Conservation (phyloP, 1,140 invertebrate species). For the Ostrea denselamellosa region DNA sequence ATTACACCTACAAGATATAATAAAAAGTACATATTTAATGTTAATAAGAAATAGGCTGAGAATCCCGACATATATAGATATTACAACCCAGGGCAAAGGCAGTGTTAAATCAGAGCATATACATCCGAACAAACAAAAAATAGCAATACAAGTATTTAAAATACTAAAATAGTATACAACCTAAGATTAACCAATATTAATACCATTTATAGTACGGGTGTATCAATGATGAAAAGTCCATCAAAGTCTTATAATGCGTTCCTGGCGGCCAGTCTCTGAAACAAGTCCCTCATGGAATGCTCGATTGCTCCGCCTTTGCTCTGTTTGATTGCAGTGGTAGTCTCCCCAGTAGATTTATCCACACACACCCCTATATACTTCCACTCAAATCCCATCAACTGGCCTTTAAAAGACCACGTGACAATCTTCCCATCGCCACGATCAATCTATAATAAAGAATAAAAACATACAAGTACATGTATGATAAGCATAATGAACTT, state of each 20-base stretch:
- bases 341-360: conserved; percentile 29
- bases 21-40: too few species aligned
- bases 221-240: neutral
- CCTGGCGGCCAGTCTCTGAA: conserved; percentile 31
- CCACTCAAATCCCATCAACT: conserved; percentile 47
- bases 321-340: conserved; percentile 42
- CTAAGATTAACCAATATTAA: neutral
- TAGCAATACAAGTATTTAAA: too few species aligned
- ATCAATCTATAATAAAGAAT: conserved; percentile 38
- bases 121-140: too few species aligned
- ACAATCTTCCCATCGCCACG: conserved; percentile 40
- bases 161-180: neutral
- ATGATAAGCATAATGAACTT: too few species aligned
- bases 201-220: neutral
- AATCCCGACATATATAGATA: too few species aligned
- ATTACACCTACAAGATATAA: too few species aligned
- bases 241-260: neutral
- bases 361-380: conserved; percentile 49
- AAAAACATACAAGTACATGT: neutral
- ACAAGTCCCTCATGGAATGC: conserved; percentile 46
- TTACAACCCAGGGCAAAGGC: neutral
- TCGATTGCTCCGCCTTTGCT: conserved; percentile 47
- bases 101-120: neutral
- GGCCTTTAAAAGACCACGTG: conserved; percentile 48
- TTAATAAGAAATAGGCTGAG: too few species aligned